Percentiles rank a stretch among this genome's conserved stretches.
These are phyloP conservation scores for Ia io DNA, from an alignment of 2,113 vertebrate genomes.

Conservation along the genomic window DNA sequence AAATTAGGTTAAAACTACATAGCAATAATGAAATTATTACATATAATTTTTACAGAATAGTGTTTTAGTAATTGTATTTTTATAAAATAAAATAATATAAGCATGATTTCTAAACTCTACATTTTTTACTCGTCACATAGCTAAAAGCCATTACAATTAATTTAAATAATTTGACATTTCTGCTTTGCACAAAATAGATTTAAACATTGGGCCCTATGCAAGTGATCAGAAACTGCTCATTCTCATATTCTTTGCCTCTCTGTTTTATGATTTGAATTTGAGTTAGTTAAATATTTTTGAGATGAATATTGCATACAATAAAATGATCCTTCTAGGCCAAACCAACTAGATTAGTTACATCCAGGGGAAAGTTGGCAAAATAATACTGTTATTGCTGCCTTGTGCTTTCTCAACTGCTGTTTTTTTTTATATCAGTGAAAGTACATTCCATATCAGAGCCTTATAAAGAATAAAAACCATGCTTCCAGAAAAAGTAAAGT, in stretches of 20 bases:
- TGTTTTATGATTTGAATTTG: conserved; percentile 51
- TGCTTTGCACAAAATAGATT: neutral
- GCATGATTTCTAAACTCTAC: neutral
- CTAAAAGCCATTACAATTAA: neutral
- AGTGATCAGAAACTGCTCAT: neutral
- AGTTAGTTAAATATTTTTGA: conserved; percentile 56
- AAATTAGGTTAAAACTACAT: neutral
- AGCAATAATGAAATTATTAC: neutral
- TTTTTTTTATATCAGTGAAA: no score
- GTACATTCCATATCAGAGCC: no score
- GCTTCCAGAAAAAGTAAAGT: no score
- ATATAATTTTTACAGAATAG: neutral
- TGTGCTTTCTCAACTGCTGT: no score
- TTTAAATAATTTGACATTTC: conserved; percentile 8
- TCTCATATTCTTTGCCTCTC: neutral
- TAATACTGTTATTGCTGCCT: no score
- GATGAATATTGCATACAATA: conserved; percentile 47
- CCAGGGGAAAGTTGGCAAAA: no score
- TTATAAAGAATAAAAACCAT: no score
- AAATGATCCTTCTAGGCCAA: no score
- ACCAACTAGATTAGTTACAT: no score
- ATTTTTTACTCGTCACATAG: neutral
- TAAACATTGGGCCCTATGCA: neutral
- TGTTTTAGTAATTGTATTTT: conserved; percentile 28
- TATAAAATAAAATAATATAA: neutral